phyloP scores from a whole-genome alignment of 2,113 vertebrate species.

The Ciconia maguari region DNA sequence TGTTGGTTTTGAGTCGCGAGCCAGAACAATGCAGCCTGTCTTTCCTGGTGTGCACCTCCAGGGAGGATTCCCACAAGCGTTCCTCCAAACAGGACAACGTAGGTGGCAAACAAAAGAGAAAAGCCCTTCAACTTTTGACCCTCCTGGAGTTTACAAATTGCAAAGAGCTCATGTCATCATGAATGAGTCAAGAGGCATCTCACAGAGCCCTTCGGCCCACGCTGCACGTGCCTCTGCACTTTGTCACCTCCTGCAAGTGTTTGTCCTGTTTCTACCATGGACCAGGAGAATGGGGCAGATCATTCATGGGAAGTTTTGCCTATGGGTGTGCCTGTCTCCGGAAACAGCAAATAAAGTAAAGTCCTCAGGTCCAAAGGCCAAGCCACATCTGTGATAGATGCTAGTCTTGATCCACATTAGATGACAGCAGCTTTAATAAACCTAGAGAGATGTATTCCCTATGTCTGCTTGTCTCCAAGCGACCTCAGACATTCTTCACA shows the following conservation, averaged over 20 bases:
- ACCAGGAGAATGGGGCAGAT: background rate
- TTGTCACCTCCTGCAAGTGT: background rate
- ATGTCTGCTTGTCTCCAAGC: background rate
- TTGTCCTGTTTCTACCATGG: background rate
- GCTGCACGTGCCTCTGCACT: background rate
- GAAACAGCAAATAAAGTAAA: background rate
- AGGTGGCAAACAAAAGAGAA: slow-evolving; percentile 3
- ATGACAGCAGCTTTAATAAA: background rate
- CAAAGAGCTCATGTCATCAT: background rate
- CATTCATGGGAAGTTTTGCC: background rate
- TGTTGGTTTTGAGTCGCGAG: slow-evolving; percentile 8
- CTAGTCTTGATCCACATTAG: fast-evolving
- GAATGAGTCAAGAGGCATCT: slow-evolving; percentile 22
- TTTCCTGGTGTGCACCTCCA: background rate
- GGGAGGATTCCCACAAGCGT: background rate
- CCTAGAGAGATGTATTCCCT: background rate
- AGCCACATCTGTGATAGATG: fast-evolving
- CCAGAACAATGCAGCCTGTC: background rate
- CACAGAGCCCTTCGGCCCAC: background rate
- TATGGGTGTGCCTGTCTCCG: fast-evolving
- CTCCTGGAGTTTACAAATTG: background rate
- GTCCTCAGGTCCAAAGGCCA: background rate
- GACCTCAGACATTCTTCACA: background rate
- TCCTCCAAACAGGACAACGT: background rate
- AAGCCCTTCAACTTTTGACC: slow-evolving; percentile 54